Percentiles rank a stretch among this genome's conserved stretches.
phyloP scores from a whole-genome alignment of 2,797 vertebrate species.

The Pseudotriccus pelzelni region DNA sequence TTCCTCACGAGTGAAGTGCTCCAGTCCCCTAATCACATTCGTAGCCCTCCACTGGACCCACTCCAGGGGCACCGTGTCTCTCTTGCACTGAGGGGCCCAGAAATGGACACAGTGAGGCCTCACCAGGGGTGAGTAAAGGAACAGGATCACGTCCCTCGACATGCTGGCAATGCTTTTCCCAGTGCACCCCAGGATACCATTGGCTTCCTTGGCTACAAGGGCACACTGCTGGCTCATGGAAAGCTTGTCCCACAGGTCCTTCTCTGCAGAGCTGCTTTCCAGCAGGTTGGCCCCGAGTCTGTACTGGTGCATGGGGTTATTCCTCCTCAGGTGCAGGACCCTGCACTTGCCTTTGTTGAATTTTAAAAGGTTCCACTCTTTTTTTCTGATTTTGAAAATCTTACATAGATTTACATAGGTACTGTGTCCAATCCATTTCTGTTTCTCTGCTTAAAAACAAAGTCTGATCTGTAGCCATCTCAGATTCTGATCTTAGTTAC shows the following conservation, averaged over 20 bases:
- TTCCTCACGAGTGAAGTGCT: background rate
- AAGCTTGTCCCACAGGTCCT: background rate
- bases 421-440: background rate
- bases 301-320: background rate
- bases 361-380: background rate
- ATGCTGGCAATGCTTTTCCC: background rate
- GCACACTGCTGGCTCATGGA: background rate
- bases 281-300: background rate
- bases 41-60: background rate
- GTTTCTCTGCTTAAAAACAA: background rate
- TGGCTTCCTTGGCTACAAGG: background rate
- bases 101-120: background rate
- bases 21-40: background rate
- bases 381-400: background rate
- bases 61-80: background rate
- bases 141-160: background rate
- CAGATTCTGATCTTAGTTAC: background rate
- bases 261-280: background rate
- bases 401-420: background rate
- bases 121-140: background rate
- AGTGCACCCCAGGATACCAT: background rate
- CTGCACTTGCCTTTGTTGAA: background rate
- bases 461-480: background rate
- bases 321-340: background rate
- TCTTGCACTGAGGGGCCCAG: background rate